Evolutionary conservation across 2,113 vertebrate genomes (phyloP).

Genomic region (Puffinus mauretanicus): DNA sequence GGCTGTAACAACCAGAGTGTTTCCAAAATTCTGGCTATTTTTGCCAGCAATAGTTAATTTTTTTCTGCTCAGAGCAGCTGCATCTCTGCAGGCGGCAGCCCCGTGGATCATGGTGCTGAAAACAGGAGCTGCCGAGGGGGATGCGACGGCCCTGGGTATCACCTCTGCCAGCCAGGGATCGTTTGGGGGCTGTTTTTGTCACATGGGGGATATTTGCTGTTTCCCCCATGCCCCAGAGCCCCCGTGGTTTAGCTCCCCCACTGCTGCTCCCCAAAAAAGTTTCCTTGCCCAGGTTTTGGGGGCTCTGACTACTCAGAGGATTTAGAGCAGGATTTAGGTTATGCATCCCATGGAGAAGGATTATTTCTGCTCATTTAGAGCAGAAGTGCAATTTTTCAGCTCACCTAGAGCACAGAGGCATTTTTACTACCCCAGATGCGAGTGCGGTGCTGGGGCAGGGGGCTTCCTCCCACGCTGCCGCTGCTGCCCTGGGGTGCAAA

Average conservation of each 20-base stretch:
- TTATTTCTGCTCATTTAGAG: neutral
- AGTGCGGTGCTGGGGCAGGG: no score
- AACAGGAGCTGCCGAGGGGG: neutral
- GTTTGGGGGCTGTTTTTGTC: accelerated
- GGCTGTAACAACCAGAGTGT: neutral
- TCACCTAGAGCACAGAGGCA: neutral
- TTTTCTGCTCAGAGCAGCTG: neutral
- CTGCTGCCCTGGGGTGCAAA: neutral
- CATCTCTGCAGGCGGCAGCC: neutral
- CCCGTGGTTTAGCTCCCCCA: neutral
- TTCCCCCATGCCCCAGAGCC: neutral
- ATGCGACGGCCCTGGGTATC: accelerated
- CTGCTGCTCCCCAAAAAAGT: neutral
- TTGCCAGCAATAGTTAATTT: neutral
- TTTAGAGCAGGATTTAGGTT: neutral
- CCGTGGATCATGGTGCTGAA: accelerated
- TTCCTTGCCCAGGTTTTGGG: neutral
- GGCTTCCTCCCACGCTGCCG: accelerated
- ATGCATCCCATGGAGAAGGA: neutral
- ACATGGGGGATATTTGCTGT: neutral
- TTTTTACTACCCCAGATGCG: accelerated
- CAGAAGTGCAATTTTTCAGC: neutral
- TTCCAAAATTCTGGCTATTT: neutral
- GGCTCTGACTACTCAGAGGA: neutral
- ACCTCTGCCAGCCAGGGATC: neutral